phyloP scores from a whole-genome alignment of 2,113 vertebrate species.

The Microtus richardsoni region DNA sequence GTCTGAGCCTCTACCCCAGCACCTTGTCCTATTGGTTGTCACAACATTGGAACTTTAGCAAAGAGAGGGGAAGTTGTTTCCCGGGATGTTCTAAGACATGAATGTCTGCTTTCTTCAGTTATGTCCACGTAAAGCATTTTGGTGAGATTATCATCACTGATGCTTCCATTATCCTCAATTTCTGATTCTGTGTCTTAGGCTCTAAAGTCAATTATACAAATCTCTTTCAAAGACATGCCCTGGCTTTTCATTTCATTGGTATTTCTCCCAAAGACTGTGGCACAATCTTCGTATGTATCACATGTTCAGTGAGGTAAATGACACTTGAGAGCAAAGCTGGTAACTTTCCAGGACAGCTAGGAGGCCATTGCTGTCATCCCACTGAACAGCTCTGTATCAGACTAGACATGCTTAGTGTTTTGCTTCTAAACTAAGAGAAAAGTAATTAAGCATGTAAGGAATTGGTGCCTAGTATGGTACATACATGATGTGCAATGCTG shows the following conservation, averaged over 20 bases:
- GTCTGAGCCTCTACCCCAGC: not conserved
- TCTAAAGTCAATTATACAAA: slow-evolving; percentile 47
- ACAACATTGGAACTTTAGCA: not conserved
- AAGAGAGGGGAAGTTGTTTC: not conserved
- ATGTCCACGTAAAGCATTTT: not conserved
- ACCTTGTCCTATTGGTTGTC: not conserved
- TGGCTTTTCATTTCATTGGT: slow-evolving; percentile 39
- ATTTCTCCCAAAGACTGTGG: not conserved
- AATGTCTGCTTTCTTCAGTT: not conserved
- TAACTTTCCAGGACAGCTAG: not conserved
- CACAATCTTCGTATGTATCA: not conserved
- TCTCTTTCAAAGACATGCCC: not conserved
- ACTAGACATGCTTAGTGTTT: slow-evolving; percentile 2
- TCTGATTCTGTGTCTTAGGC: not conserved
- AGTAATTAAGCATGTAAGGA: not conserved
- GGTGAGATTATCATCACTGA: not conserved
- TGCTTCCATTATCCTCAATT: not conserved
- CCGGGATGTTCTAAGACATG: not conserved
- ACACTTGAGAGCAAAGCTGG: not conserved
- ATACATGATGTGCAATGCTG: not conserved
- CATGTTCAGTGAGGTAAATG: not conserved
- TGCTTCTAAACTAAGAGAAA: slow-evolving; percentile 1
- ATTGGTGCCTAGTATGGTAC: not conserved
- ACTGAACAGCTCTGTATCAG: not conserved
- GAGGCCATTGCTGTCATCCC: not conserved